These are phyloP conservation scores for Cathartes aura DNA, from an alignment of 2,113 vertebrate genomes.

Conservation along the genomic window DNA sequence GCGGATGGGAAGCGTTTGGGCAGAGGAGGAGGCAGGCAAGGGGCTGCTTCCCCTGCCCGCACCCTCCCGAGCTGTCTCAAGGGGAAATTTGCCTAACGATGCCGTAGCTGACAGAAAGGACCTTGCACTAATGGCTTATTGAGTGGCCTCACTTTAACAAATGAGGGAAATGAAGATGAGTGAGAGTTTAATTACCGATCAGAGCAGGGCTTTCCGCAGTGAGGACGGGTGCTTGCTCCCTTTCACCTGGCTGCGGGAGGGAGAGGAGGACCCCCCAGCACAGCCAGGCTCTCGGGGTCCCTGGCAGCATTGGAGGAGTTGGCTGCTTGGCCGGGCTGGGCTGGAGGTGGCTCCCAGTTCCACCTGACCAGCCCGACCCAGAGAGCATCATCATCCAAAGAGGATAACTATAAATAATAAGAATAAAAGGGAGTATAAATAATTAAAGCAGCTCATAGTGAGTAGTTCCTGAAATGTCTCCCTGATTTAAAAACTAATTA, in stretches of 20 bases:
- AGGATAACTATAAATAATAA: conserved; percentile 35
- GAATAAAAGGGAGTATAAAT: conserved; percentile 62
- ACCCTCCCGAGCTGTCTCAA: neutral
- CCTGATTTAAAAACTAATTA: conserved; percentile 77
- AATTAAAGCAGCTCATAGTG: conserved; percentile 63
- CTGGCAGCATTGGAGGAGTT: neutral
- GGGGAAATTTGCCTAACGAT: neutral
- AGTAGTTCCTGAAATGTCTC: conserved; percentile 62
- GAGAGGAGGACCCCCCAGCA: neutral
- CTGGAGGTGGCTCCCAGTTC: neutral
- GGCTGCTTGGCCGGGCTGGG: neutral
- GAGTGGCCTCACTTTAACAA: conserved; percentile 54
- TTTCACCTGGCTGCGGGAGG: neutral
- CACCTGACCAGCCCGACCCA: neutral
- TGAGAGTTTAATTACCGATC: conserved; percentile 38
- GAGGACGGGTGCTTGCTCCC: fast-evolving
- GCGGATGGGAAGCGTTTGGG: neutral
- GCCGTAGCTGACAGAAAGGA: neutral
- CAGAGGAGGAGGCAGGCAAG: neutral
- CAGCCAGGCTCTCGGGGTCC: neutral
- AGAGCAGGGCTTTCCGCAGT: neutral
- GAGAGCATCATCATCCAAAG: neutral
- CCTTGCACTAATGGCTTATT: conserved; percentile 17
- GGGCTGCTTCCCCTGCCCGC: neutral
- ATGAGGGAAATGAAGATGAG: conserved; percentile 58